Conservation (phyloP, 1,140 invertebrate genomes). For the Lordiphosa clarofinis region DNA sequence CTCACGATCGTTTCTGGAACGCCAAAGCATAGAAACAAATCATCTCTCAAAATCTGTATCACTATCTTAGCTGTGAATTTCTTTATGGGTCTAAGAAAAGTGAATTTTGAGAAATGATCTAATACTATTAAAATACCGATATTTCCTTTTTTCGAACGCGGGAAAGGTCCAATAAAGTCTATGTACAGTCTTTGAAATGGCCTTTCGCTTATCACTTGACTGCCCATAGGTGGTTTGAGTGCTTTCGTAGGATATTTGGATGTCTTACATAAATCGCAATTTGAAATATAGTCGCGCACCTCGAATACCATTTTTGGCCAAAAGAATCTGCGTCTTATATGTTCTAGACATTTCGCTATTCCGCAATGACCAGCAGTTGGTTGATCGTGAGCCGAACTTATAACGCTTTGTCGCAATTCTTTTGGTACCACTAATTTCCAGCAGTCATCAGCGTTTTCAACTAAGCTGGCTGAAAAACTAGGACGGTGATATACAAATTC, state of each 20-base stretch:
- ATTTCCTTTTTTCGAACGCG: too few relatives aligned
- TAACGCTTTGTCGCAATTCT: constrained; percentile 1
- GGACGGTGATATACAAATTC: neutral
- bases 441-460: neutral
- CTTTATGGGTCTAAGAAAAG: too few relatives aligned
- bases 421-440: constrained; percentile 1
- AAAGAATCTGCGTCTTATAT: neutral
- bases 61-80: too few relatives aligned
- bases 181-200: neutral
- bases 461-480: neutral
- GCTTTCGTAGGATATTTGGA: too few relatives aligned
- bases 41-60: too few relatives aligned
- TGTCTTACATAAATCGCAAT: neutral
- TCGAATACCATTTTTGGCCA: constrained; percentile 11
- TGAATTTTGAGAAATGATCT: too few relatives aligned
- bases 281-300: constrained; percentile 2
- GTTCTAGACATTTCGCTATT: constrained; percentile 2
- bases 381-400: neutral
- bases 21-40: too few relatives aligned
- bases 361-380: neutral
- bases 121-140: too few relatives aligned
- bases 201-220: neutral
- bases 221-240: too few relatives aligned
- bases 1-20: too few relatives aligned
- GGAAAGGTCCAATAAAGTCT: neutral